Base-by-base conservation (phyloP, 2,113 vertebrate genomes). In the Macaca nemestrina region DNA sequence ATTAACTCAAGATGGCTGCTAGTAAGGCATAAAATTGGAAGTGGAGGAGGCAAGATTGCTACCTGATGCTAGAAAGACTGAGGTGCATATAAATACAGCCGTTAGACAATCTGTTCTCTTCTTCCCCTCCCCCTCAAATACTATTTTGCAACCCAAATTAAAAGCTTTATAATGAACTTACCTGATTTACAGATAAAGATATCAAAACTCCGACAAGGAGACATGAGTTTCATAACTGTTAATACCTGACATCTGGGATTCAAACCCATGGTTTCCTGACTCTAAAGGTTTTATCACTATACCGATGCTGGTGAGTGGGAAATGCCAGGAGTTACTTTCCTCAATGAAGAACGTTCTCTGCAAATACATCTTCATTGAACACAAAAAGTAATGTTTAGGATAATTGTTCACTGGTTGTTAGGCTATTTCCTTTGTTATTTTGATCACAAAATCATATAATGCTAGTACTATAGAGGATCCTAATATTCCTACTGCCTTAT, bases 281-380 rank as follows among this genome's bases (percentile, higher is more conserved):
- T 86, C 8, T 75, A 50, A 97, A 90, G 81, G 45, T 76, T 89
- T 67, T 70, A 43, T 75, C 57, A 59, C 2, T 86, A 4, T 20
- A 83, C 59, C 17, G 38, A 0, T 82, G 27, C 64, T 67, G 17
- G 35, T 40, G 18, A 38, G 17, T 72, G 61, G 35, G 32, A 25
- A 48, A 94, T 91, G 55, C 55, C 22, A 90, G 48, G 78, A 38
- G 20, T 83, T 91, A 70, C 27, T 90, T 94, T 97, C 70, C 83
- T 4, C 5, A 89, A 0, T 45, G 59, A 88, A 18, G 48, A 87
- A 73, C 80, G 22, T 79, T 92, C 1, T 20, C 84, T 84, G 16
- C 55, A 12, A 52, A 40, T 79, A 32, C 84, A 30, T 97, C 57
- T 45, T 92, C 85, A 25, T 32, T 88, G 94, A 86, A 70, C 78